Evolutionary conservation across 2,113 vertebrate species (phyloP), one percentile per base, ranked within the genome.

Genomic region (Saguinus imperator): DNA sequence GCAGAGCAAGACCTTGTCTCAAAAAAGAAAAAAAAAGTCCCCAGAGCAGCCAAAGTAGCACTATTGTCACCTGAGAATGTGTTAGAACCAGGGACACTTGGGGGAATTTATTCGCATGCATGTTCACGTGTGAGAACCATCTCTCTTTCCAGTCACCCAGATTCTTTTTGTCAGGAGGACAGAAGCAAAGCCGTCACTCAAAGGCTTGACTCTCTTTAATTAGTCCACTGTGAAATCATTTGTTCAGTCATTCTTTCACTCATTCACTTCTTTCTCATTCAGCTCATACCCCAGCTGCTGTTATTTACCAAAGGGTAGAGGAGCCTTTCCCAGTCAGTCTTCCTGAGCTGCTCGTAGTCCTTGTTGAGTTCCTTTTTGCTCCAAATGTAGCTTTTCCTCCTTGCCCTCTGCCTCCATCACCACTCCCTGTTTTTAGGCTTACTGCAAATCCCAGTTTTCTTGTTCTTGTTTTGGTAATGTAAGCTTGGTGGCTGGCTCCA

Each of bases 241-340:
- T 13, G 1, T 27, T 45, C 25, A 14, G n/a, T 58, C 48, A 21
- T 35, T 50, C 52, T 23, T 21, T 23, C n/a, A 32, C 48, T 5
- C 70, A 64, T 27, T 21, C 23, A 14, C 37, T 32, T 52, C 64
- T 40, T 79, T 7, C 37, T 66, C 40, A 20, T 35, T 48, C 48
- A 27, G 64, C 32, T 82, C 35, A 55, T 73, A 12, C 12, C 14
- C 29, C 17, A 50, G 75, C 32, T 72, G 12, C 57, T 64, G 27
- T 7, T 32, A 3, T 0, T 10, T 35, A 9, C 20, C 3, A 0
- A 20, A 55, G 17, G 14, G 8, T 7, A 25, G 11, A 20, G 64
- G 45, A 52, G 52, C 21, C 3, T 89, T 93, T 43, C 21, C 40
- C 10, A 0, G 5, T 8, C 25, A 0, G 5, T 8, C 25, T 43